phyloP scores from a whole-genome alignment of 2,113 vertebrate genomes.

The Urocynchramus pylzowi region DNA sequence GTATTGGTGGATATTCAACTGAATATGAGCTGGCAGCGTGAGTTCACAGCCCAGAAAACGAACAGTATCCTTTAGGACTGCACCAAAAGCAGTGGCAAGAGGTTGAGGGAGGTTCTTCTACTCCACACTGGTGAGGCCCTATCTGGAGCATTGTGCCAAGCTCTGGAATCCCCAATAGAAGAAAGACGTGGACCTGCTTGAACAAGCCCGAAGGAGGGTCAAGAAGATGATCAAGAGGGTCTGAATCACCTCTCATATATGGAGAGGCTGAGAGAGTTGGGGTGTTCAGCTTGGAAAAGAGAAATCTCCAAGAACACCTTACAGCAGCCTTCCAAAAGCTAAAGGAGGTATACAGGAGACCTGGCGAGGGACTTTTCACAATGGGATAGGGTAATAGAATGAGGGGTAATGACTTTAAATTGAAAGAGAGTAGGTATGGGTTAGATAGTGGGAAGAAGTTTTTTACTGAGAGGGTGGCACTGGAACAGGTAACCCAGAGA shows the following conservation, averaged over 20 bases:
- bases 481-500: background rate
- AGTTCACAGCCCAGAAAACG: background rate
- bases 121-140: background rate
- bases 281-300: background rate
- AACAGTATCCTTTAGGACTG: background rate
- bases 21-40: background rate
- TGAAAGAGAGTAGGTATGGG: background rate
- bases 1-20: background rate
- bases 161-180: background rate
- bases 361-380: background rate
- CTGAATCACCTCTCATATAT: background rate
- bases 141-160: background rate
- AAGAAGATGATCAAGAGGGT: background rate
- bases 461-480: background rate
- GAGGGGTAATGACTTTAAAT: background rate
- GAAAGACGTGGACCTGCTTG: fast-evolving
- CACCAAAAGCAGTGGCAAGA: background rate
- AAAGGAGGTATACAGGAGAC: background rate
- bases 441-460: background rate
- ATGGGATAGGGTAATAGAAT: background rate
- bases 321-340: background rate
- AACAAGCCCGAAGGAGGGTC: background rate
- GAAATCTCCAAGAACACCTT: background rate
- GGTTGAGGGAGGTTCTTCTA: fast-evolving
- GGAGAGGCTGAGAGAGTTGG: background rate